These are phyloP conservation scores for Myocastor coypus DNA, from an alignment of 2,113 vertebrate genomes.

Conservation along the genomic window DNA sequence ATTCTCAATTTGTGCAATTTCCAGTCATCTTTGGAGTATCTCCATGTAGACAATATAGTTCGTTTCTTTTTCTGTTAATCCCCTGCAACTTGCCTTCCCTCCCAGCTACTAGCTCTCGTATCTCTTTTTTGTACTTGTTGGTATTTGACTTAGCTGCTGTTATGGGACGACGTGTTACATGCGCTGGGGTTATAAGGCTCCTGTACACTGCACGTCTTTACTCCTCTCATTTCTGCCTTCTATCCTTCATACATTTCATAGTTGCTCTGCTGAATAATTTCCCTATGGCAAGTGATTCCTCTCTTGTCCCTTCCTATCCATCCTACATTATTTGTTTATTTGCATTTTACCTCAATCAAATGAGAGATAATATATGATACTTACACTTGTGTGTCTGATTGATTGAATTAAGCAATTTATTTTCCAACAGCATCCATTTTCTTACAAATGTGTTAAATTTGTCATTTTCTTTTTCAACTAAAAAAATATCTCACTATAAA, in stretches of 20 bases:
- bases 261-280: not conserved
- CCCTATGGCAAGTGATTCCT: no score
- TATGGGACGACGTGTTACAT: not conserved
- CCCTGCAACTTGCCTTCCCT: not conserved
- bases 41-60: not conserved
- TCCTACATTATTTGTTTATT: not conserved
- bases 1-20: not conserved
- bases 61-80: not conserved
- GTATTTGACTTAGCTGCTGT: not conserved
- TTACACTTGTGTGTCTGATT: not conserved
- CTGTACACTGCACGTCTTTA: not conserved
- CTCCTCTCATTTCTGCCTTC: not conserved
- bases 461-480: not conserved
- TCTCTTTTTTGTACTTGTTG: no score
- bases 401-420: not conserved
- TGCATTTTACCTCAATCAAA: not conserved
- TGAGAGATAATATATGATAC: not conserved
- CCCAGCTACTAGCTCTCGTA: no score
- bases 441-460: not conserved
- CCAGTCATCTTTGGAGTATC: not conserved
- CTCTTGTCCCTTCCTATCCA: not conserved
- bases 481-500: no score
- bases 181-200: no score
- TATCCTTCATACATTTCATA: not conserved
- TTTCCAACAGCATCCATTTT: not conserved